phyloP scores from a whole-genome alignment of 1,140 invertebrate genomes.

The Pantala flavescens region DNA sequence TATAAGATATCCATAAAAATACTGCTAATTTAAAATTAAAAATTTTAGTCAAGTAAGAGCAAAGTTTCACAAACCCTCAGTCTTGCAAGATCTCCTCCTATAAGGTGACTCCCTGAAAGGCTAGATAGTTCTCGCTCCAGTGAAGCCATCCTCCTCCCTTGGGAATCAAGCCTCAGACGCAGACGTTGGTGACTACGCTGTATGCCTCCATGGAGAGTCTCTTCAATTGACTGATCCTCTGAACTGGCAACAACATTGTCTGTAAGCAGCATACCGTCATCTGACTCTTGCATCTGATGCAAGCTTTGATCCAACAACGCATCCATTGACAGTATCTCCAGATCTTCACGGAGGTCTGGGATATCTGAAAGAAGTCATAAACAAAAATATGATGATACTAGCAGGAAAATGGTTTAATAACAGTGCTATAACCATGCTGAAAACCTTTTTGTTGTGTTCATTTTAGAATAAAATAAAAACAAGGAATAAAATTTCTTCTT shows the following conservation, averaged over 20 bases:
- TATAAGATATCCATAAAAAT: too few relatives aligned
- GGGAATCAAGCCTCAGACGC: background rate
- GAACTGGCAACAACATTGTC: background rate
- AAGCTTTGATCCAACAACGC: background rate
- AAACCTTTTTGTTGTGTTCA: too few relatives aligned
- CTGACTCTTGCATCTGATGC: background rate
- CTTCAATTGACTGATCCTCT: background rate
- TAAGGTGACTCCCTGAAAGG: background rate
- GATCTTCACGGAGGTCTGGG: background rate
- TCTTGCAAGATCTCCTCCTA: background rate
- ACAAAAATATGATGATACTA: background rate
- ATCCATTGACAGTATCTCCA: background rate
- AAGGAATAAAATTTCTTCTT: too few relatives aligned
- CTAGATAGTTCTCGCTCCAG: background rate
- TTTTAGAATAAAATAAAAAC: too few relatives aligned
- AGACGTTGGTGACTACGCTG: background rate
- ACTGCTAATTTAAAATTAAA: too few relatives aligned
- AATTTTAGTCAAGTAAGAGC: too few relatives aligned
- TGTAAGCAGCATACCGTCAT: background rate
- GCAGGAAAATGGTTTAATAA: too few relatives aligned
- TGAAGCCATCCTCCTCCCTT: background rate
- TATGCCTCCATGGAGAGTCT: background rate
- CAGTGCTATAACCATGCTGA: too few relatives aligned
- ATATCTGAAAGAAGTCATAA: background rate
- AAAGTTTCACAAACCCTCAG: background rate